Conservation (phyloP, 2,888 invertebrate species). For the Antheraea assamensis region DNA sequence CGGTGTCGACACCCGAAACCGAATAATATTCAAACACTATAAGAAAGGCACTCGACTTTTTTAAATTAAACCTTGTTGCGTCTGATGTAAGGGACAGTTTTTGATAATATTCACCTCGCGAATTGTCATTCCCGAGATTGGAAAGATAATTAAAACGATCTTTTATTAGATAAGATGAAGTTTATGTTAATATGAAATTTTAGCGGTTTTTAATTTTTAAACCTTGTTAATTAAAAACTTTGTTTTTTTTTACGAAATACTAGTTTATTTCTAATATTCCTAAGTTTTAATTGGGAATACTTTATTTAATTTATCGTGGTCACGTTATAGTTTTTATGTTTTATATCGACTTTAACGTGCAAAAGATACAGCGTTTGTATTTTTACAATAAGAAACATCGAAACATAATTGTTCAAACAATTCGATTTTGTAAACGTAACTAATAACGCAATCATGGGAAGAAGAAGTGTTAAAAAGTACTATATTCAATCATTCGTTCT, state of each 20-base stretch:
- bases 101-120: conserved; percentile 2
- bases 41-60: not conserved
- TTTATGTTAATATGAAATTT: not conserved
- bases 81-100: conserved; percentile 3
- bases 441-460: too few relatives aligned
- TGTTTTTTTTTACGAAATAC: not conserved
- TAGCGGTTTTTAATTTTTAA: not conserved
- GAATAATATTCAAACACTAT: conserved; percentile 1
- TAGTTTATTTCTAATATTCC: not conserved
- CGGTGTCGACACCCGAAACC: not conserved
- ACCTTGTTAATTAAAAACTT: not conserved
- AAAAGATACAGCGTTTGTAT: too few relatives aligned
- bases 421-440: too few relatives aligned
- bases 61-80: not conserved
- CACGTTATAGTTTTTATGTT: too few relatives aligned
- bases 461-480: too few relatives aligned
- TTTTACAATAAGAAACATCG: too few relatives aligned
- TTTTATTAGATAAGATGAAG: conserved; percentile 4
- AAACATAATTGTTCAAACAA: too few relatives aligned
- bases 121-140: conserved; percentile 3
- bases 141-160: conserved; percentile 9
- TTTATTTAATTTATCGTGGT: not conserved
- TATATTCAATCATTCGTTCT: not conserved
- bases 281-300: not conserved
- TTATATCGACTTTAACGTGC: too few relatives aligned